A percentile compares a stretch with the other conserved stretches of the same genome.
Conservation (phyloP, 2,113 vertebrate species). For the Todiramphus chloris region DNA sequence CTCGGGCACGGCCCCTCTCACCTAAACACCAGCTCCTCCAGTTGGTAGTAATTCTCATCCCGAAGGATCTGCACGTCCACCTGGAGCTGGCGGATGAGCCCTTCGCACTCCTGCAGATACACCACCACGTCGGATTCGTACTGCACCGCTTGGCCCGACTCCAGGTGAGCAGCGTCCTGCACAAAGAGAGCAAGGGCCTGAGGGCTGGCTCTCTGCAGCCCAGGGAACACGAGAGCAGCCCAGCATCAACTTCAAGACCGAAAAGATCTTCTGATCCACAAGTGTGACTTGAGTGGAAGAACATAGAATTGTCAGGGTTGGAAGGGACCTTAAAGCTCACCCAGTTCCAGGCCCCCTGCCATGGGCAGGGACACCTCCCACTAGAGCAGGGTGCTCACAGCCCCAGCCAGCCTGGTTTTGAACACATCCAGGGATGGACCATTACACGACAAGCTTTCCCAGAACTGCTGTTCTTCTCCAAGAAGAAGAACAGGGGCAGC, state of each 20-base stretch:
- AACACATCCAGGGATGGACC: too few relatives aligned
- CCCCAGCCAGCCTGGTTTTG: too few relatives aligned
- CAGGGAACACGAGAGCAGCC: background rate
- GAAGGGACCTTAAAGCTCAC: background rate
- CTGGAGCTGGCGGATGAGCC: conserved; percentile 86
- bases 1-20: conserved; percentile 1
- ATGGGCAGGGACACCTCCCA: too few relatives aligned
- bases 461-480: background rate
- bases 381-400: too few relatives aligned
- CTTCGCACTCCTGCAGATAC: conserved; percentile 93
- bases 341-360: too few relatives aligned
- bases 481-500: background rate
- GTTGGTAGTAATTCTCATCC: conserved; percentile 94
- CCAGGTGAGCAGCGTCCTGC: conserved; percentile 90
- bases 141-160: conserved; percentile 86
- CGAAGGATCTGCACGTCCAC: conserved; percentile 90
- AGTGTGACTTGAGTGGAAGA: background rate
- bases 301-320: background rate
- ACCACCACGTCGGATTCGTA: conserved; percentile 87
- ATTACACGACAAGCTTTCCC: background rate
- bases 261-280: background rate
- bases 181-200: background rate
- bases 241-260: background rate
- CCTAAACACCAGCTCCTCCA: conserved; percentile 97
- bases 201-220: background rate